Conservation (phyloP, 2,797 vertebrate genomes). For the Gouania willdenowi region DNA sequence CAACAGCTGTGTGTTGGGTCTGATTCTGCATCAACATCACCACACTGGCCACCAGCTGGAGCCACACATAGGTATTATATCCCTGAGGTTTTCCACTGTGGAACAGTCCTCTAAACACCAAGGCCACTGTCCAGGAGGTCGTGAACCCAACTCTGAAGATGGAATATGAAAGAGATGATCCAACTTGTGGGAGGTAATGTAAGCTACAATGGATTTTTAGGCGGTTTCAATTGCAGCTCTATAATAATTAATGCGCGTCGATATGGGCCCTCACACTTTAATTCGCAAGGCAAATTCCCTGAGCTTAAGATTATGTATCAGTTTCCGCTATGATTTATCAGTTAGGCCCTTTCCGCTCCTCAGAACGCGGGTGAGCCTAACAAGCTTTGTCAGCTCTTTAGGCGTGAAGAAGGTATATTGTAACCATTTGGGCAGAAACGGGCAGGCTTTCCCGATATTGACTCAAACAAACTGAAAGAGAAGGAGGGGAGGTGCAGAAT, state of each 20-base stretch:
- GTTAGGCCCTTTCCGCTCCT: conserved; percentile 30
- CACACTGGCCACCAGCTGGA: conserved; percentile 57
- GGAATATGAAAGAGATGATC: not conserved
- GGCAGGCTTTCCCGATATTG: conserved; percentile 79
- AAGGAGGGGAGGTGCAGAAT: conserved; percentile 67
- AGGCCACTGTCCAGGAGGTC: conserved; percentile 60
- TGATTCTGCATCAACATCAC: conserved; percentile 63
- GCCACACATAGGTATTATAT: conserved; percentile 66
- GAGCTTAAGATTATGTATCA: conserved; percentile 46
- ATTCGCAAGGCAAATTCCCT: conserved; percentile 22
- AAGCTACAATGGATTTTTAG: not conserved
- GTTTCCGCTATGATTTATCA: conserved; percentile 45
- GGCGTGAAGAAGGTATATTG: conserved; percentile 80
- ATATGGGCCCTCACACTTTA: conserved; percentile 7
- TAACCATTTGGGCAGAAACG: conserved; percentile 79
- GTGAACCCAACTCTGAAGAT: conserved; percentile 16
- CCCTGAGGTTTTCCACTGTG: conserved; percentile 54
- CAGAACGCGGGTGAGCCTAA: conserved; percentile 58
- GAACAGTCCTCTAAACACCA: conserved; percentile 35
- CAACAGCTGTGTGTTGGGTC: conserved; percentile 65
- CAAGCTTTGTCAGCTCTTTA: conserved; percentile 74
- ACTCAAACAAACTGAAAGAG: conserved; percentile 63
- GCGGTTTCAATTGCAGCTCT: conserved; percentile 14
- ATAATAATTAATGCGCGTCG: conserved; percentile 21
- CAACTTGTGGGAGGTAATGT: not conserved